phyloP scores from a whole-genome alignment of 2,888 invertebrate species.

The Furcula furcula region DNA sequence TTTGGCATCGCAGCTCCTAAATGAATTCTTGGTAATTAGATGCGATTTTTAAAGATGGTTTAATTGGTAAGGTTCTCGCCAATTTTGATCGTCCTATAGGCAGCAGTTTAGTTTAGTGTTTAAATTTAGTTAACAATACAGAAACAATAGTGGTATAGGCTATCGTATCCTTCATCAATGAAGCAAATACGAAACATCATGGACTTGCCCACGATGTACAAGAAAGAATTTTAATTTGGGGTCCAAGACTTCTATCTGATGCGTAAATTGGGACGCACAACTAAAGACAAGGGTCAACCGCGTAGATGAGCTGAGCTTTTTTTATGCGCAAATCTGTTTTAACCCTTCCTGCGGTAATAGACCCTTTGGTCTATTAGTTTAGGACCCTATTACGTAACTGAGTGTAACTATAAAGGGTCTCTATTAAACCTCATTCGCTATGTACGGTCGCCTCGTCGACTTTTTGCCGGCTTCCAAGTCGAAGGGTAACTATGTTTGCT shows the following conservation, averaged over 20 bases:
- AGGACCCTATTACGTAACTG: constrained; percentile 69
- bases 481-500: constrained; percentile 64
- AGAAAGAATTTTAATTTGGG: constrained; percentile 57
- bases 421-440: constrained; percentile 56
- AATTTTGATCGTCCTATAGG: too few relatives aligned
- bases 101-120: too few relatives aligned
- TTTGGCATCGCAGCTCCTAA: too few relatives aligned
- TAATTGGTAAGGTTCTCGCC: too few relatives aligned
- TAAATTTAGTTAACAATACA: too few relatives aligned
- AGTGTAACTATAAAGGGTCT: constrained; percentile 62
- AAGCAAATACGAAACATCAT: too few relatives aligned
- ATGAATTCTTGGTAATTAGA: too few relatives aligned
- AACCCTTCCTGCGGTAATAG: constrained; percentile 52
- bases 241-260: constrained; percentile 48
- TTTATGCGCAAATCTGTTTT: constrained; percentile 65
- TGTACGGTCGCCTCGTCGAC: constrained; percentile 38
- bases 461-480: constrained; percentile 47
- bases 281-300: constrained; percentile 60
- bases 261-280: constrained; percentile 52
- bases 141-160: too few relatives aligned
- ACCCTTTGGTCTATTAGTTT: constrained; percentile 68
- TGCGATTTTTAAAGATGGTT: too few relatives aligned
- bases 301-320: constrained; percentile 45
- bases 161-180: too few relatives aligned
- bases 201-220: too few relatives aligned